Evolutionary conservation across 2,113 vertebrate species (phyloP).

Genomic region (Stegostoma tigrinum): DNA sequence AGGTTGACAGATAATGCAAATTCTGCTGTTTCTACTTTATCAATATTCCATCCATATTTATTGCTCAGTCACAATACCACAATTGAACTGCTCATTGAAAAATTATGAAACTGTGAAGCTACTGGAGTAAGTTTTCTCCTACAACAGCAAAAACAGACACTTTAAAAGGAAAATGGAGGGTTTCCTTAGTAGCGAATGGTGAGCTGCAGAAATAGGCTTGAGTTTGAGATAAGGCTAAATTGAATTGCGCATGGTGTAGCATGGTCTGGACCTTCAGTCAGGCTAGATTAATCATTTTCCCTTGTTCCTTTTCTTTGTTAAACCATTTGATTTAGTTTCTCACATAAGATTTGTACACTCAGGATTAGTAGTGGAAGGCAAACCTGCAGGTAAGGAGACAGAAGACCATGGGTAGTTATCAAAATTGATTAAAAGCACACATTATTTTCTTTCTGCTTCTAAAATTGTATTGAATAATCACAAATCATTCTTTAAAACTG

Average conservation of each 20-base stretch:
- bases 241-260: not conserved
- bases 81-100: not conserved
- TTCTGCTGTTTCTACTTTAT: too few relatives aligned
- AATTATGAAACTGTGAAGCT: not conserved
- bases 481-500: not conserved
- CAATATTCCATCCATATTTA: too few relatives aligned
- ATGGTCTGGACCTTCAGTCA: not conserved
- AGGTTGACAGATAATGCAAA: too few relatives aligned
- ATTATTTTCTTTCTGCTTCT: not conserved
- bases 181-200: not conserved
- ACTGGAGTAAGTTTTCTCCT: not conserved
- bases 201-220: not conserved
- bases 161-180: not conserved
- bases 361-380: not conserved
- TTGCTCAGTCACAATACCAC: not conserved
- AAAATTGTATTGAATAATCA: not conserved
- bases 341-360: not conserved
- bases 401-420: not conserved
- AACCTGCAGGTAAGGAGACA: not conserved
- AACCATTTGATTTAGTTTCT: not conserved
- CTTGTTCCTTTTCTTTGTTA: not conserved
- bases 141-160: not conserved
- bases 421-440: not conserved
- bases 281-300: not conserved
- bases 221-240: not conserved